Evolutionary conservation across 2,113 vertebrate genomes (phyloP).

Genomic region (Monopterus albus): DNA sequence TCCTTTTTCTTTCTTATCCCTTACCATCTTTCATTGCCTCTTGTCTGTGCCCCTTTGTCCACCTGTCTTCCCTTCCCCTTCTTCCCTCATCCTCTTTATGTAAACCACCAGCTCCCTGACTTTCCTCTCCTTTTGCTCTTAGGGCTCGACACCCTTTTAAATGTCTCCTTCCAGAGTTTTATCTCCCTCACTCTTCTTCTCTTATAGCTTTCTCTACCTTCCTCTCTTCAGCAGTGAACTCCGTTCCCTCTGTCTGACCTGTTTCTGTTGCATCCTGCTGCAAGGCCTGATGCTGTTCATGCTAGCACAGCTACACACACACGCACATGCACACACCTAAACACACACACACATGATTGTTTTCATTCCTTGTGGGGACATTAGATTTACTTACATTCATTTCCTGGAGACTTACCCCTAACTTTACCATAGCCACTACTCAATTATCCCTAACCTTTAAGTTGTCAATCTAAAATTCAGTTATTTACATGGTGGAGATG

Average conservation of each 20-base stretch:
- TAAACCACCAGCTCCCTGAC: constrained; percentile 18
- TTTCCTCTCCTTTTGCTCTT: constrained; percentile 8
- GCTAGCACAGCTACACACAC: neutral
- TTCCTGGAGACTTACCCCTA: too few species aligned
- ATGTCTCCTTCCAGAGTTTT: constrained; percentile 16
- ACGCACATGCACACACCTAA: neutral
- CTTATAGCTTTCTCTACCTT: neutral
- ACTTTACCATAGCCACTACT: too few species aligned
- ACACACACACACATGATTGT: too few species aligned
- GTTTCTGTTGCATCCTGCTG: constrained; percentile 42
- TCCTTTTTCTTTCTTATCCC: neutral
- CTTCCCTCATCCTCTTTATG: neutral
- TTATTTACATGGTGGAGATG: too few species aligned
- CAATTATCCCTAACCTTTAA: too few species aligned
- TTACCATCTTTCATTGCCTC: neutral
- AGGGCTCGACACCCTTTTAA: constrained; percentile 9
- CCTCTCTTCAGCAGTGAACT: neutral
- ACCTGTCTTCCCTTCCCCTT: neutral
- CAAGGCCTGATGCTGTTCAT: constrained; percentile 34
- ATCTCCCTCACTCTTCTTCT: constrained; percentile 11
- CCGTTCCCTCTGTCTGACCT: constrained; percentile 43
- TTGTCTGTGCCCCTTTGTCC: neutral
- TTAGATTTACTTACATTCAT: too few species aligned
- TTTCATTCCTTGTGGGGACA: too few species aligned
- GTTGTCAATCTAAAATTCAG: too few species aligned